A percentile compares a stretch with the other conserved stretches of the same genome.
Conservation (phyloP, 2,113 vertebrate species). For the Neomonachus schauinslandi region DNA sequence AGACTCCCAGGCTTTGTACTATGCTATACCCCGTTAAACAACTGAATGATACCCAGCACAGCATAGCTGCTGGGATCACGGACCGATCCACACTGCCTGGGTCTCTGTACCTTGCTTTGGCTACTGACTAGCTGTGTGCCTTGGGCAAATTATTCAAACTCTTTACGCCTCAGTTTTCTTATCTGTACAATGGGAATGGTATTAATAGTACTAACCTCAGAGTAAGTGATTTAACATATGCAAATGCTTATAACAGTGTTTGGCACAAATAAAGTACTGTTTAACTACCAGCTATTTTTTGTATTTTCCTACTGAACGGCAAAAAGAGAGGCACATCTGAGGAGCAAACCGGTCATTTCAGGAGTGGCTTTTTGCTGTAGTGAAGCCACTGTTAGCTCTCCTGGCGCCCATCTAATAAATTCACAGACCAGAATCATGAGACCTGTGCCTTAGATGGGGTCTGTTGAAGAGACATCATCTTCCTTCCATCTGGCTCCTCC, state of each 20-base stretch:
- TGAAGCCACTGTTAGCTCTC: neutral
- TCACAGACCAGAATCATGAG: neutral
- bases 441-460: neutral
- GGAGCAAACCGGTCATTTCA: neutral
- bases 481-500: neutral
- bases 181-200: neutral
- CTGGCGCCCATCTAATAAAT: neutral
- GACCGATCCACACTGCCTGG: neutral
- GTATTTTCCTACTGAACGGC: neutral
- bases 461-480: neutral
- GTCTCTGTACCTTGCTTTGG: neutral
- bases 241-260: neutral
- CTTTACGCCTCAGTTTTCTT: conserved; percentile 13
- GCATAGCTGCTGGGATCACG: neutral
- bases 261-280: neutral
- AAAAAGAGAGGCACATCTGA: neutral
- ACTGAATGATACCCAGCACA: neutral
- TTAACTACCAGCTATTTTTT: neutral
- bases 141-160: neutral
- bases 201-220: neutral
- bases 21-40: neutral
- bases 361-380: neutral
- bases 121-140: neutral
- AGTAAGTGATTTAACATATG: neutral
- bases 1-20: neutral